Conservation (phyloP, 2,113 vertebrate genomes). For the Trematocara marginatum region DNA sequence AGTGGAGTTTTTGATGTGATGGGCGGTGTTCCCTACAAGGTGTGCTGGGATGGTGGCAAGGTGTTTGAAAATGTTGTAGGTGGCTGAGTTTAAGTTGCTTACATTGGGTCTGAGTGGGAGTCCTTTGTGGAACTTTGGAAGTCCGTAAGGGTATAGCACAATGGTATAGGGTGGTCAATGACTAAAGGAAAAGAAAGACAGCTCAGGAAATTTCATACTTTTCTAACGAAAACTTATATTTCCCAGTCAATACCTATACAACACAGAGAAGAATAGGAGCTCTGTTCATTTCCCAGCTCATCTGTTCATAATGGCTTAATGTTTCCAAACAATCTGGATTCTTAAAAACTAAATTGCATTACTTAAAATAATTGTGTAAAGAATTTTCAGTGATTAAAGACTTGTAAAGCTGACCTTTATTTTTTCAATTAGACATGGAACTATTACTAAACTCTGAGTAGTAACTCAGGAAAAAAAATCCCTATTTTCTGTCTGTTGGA, state of each 20-base stretch:
- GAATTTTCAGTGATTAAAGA: background rate
- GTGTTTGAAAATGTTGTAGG: no score
- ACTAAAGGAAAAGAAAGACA: no score
- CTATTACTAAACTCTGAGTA: background rate
- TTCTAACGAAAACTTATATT: background rate
- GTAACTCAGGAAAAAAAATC: background rate
- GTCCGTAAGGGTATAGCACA: no score
- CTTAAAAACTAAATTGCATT: background rate
- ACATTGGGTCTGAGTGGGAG: no score
- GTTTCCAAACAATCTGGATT: background rate
- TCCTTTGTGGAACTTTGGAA: no score
- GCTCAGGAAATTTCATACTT: background rate
- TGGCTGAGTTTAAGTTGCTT: no score
- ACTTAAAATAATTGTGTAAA: background rate
- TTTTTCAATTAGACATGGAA: background rate
- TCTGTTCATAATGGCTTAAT: background rate
- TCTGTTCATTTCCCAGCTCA: background rate
- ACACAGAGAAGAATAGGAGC: background rate
- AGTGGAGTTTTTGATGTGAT: no score
- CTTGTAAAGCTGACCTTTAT: background rate
- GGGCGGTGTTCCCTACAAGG: no score
- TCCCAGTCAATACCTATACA: background rate
- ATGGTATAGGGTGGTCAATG: no score
- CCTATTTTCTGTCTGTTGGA: background rate
- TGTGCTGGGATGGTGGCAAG: no score